Evolutionary conservation across 2,888 invertebrate genomes (phyloP).

Genomic region (Stenichneumon culpator): DNA sequence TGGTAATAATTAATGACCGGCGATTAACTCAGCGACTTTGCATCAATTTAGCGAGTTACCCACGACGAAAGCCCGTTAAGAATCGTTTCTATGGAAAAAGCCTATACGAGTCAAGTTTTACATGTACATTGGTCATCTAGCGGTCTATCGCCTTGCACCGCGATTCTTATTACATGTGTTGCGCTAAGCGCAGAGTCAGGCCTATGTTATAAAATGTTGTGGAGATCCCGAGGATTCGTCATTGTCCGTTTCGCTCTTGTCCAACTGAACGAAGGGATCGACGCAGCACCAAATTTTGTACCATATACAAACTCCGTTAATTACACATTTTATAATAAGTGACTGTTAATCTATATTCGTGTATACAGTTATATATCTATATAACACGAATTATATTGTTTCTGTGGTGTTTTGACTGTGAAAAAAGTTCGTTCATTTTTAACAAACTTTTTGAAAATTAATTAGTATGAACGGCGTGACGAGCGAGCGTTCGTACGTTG

Average conservation of each 20-base stretch:
- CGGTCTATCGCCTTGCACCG: too few relatives aligned
- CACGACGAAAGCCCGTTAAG: too few relatives aligned
- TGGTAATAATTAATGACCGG: too few relatives aligned
- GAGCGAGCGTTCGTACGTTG: slow-evolving; percentile 69
- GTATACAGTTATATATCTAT: background rate
- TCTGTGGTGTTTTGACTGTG: slow-evolving; percentile 54
- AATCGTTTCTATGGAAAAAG: too few relatives aligned
- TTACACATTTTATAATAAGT: slow-evolving; percentile 34
- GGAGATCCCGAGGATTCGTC: slow-evolving; percentile 49
- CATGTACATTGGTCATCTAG: too few relatives aligned
- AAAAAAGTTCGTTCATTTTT: slow-evolving; percentile 2
- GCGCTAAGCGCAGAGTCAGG: too few relatives aligned
- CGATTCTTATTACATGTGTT: too few relatives aligned
- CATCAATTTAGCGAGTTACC: too few relatives aligned
- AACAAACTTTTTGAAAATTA: slow-evolving; percentile 27
- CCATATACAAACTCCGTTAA: background rate
- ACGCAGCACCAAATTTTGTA: slow-evolving; percentile 10
- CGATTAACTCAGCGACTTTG: too few relatives aligned
- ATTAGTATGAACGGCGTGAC: slow-evolving; percentile 59
- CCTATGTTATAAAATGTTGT: slow-evolving; percentile 68
- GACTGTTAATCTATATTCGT: slow-evolving; percentile 8
- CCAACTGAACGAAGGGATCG: slow-evolving; percentile 44
- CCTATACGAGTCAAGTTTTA: too few relatives aligned
- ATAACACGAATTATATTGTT: background rate
- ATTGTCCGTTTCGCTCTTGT: slow-evolving; percentile 55